Base-by-base conservation (phyloP, 2,888 invertebrate genomes). In the Tortricodes alternella region DNA sequence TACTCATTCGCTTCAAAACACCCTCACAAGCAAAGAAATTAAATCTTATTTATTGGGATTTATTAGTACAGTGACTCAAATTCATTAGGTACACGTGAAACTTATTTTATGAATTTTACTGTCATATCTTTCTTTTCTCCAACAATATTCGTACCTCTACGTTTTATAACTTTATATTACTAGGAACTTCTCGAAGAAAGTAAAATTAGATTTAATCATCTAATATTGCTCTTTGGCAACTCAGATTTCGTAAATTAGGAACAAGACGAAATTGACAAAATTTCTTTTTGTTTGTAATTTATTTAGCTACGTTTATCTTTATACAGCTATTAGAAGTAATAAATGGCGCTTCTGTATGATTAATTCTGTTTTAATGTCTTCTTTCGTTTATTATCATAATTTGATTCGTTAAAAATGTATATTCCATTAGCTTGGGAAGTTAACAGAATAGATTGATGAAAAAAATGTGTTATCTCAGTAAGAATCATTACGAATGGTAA, bases 241-340 rank as follows among this genome's bases (percentile, higher is more conserved):
- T 46, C 32, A 18, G 43, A 52, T 44, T 52, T 52, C 15, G 27
- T 53, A 27, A 53, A 38, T 11, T 44, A 27, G 27, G 19, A 19
- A 37, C 29, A 29, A 37, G 27, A n/a, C 18, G n/a, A 37, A 53
- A 53, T 46, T 39, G 46, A 46, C 16, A 16, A 46, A 39, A 39
- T 39, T 39, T 53, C 46, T 53, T 53, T 53, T 46, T 53, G 52
- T 53, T 39, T 16, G 19, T 37, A 52, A 52, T 52, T 37, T 37
- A 43, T 35, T 52, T 52, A 7, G 41, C 37, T 19, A 27, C 41
- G 51, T 34, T 24, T 13, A 43, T 35, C 24, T 44, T 52, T 52
- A 52, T 35, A 51, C 34, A n/a, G n/a, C 29, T 41, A 18, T 21
- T 24, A 27, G 24, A 52, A 19, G n/a, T 52, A 35, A 52, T 51